Conservation (phyloP, 2,797 vertebrate genomes). For the Falco biarmicus region DNA sequence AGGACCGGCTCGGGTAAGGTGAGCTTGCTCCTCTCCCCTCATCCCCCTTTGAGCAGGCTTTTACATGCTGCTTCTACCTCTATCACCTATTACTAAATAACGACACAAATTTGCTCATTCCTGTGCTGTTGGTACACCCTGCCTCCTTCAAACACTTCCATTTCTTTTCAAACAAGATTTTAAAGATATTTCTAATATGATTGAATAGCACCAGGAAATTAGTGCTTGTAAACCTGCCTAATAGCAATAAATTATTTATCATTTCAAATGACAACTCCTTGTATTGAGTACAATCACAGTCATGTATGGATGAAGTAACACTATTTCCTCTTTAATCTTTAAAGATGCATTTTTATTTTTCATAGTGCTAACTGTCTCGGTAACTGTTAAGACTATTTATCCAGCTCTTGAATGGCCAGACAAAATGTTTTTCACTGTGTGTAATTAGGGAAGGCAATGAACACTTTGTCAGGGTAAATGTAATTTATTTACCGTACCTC, state of each 20-base stretch:
- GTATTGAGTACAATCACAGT: slow-evolving; percentile 29
- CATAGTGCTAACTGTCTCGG: neutral
- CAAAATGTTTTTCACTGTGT: slow-evolving; percentile 49
- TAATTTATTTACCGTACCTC: slow-evolving; percentile 61
- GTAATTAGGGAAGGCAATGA: slow-evolving; percentile 62
- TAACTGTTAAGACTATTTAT: slow-evolving; percentile 48
- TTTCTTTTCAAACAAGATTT: neutral
- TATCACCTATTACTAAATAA: slow-evolving; percentile 64
- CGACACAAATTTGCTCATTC: slow-evolving; percentile 44
- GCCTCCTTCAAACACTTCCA: neutral
- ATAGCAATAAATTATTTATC: slow-evolving; percentile 64
- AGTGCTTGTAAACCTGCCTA: slow-evolving; percentile 49
- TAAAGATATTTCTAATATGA: slow-evolving; percentile 2
- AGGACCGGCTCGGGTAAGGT: slow-evolving; percentile 62
- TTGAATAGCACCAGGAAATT: slow-evolving; percentile 58
- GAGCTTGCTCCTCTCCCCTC: slow-evolving; percentile 48
- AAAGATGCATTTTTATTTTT: slow-evolving; percentile 47
- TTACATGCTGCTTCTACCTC: slow-evolving; percentile 69
- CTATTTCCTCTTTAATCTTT: slow-evolving; percentile 32
- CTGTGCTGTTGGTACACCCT: neutral
- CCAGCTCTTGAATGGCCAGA: slow-evolving; percentile 29
- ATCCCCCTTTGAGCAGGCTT: slow-evolving; percentile 52
- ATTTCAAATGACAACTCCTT: slow-evolving; percentile 33
- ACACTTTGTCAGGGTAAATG: slow-evolving; percentile 47
- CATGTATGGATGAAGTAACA: neutral